Conservation (phyloP, 1,140 invertebrate genomes). For the Neodiprion lecontei region DNA sequence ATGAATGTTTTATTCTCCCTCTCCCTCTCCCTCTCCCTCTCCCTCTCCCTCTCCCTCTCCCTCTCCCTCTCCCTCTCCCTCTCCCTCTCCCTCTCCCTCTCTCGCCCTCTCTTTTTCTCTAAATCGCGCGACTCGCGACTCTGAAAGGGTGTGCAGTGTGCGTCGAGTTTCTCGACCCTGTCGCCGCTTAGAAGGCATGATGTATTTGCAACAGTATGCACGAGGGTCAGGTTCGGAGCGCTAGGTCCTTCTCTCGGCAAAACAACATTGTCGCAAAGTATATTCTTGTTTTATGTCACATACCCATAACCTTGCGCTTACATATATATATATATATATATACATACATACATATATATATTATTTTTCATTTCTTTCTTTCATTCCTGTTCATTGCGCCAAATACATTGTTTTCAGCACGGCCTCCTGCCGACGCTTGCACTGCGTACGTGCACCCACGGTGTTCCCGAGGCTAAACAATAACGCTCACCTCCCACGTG, state of each 20-base stretch:
- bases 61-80: background rate
- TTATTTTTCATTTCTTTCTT: background rate
- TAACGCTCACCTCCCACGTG: background rate
- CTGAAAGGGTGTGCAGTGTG: constrained; percentile 35
- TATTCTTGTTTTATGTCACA: background rate
- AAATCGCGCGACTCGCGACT: constrained; percentile 21
- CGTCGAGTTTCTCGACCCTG: constrained; percentile 21
- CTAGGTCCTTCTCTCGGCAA: constrained; percentile 39
- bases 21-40: background rate
- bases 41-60: background rate
- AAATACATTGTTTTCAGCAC: constrained; percentile 44
- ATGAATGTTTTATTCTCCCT: background rate
- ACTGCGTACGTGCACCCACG: background rate
- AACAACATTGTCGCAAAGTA: constrained; percentile 46
- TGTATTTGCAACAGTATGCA: constrained; percentile 19
- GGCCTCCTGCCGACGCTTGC: constrained; percentile 11
- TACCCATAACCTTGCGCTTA: background rate
- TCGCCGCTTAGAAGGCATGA: constrained; percentile 23
- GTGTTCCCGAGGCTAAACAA: constrained; percentile 7
- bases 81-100: background rate
- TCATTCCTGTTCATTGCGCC: constrained; percentile 33
- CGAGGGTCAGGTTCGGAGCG: constrained; percentile 16
- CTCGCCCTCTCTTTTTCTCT: background rate
- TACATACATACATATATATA: too few species aligned
- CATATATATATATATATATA: too few species aligned